Base-by-base conservation (phyloP, 2,888 invertebrate species). In the Unio delphinus region DNA sequence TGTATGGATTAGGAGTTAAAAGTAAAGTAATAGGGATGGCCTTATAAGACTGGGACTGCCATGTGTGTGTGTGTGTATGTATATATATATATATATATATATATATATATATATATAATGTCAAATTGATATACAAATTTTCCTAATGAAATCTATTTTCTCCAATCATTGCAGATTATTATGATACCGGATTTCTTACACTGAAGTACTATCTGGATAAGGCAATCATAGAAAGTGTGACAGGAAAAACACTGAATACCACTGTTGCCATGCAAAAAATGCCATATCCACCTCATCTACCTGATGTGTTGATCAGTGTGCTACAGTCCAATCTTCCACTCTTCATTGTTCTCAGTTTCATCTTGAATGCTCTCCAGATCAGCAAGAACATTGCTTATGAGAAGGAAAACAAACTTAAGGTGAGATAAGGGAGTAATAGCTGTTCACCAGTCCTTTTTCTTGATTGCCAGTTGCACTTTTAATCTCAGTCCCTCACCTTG, bases 331-430 rank as follows among this genome's bases (percentile, higher is more conserved):
- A 94, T 80, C 92, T 96, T 70, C 94, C 96, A 0, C 91, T 95
- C 76, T 93, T 96, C 64, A 91, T 96, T 34, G 91, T 95, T 90
- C 91, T 96, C 23, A 94, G 95, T 86, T 96, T 95, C 85, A 93
- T 95, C 67, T 95, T 95, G 87, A 93, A 94, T 0, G 94, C 94
- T 67, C 93, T 95, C 23, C 95, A 94, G 83, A 94, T 94, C 56
- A 93, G 94, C 1, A 94, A 94, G 89, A 93, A 92, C 62, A 92
- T 95, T 54, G 93, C 94, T 0, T 91, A 93, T 56, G 95, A 95
- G 89, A 95, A 95, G 86, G 95, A 95, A 88, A 92, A 92, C 30
- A 85, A 83, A 67, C 75, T 89, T 1, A 89, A 89, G 86, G 89
- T 88, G 69, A 72, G 74, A 34, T 18, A 17, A 28, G 28, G 4